Conservation (phyloP, 2,797 vertebrate genomes). For the Myotis daubentonii region DNA sequence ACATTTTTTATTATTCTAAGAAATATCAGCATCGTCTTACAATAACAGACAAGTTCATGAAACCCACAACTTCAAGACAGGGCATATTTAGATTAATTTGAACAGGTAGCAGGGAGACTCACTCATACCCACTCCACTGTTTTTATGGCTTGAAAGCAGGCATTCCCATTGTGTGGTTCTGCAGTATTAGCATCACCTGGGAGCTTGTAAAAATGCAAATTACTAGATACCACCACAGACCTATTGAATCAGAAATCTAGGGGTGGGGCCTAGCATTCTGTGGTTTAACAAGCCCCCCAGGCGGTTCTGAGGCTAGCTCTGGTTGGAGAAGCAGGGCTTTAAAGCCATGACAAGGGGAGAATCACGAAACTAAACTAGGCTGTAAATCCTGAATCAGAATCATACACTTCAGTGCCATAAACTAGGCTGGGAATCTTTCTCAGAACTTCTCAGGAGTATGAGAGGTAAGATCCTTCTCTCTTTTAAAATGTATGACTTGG, state of each 20-base stretch:
- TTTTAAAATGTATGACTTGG: not conserved
- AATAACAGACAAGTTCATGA: not conserved
- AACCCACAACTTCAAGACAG: not conserved
- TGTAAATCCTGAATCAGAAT: not conserved
- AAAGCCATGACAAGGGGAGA: accelerated
- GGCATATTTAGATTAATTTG: not conserved
- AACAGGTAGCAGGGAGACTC: not conserved
- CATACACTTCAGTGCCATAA: not conserved
- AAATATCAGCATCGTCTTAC: not conserved
- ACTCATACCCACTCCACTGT: not conserved
- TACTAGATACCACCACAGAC: no score
- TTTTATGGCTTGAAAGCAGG: not conserved
- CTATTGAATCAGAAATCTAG: not conserved
- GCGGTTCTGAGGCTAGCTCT: not conserved
- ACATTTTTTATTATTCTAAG: not conserved
- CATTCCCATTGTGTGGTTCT: not conserved
- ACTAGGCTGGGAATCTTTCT: not conserved
- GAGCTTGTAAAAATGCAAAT: slow-evolving; percentile 28
- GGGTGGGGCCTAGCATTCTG: not conserved
- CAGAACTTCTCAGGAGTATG: not conserved
- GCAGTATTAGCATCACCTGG: not conserved
- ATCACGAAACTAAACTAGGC: not conserved
- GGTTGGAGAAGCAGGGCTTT: not conserved
- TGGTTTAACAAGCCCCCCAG: not conserved
- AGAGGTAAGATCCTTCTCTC: not conserved